Conservation (phyloP, 1,140 invertebrate genomes). For the Belonocnema kinseyi region DNA sequence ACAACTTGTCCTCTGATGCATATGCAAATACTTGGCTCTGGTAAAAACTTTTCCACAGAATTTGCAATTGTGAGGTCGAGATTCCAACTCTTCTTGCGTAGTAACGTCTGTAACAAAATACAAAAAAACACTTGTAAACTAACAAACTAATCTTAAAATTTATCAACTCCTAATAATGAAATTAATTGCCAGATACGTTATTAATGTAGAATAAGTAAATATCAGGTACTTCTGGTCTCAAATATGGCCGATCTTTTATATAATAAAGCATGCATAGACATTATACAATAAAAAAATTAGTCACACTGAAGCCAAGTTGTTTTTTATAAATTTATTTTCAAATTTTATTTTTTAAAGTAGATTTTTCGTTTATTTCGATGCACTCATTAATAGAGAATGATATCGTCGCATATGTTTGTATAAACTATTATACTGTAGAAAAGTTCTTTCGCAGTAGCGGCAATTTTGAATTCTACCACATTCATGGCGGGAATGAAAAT, state of each 20-base stretch:
- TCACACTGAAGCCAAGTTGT: too few relatives aligned
- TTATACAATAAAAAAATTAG: too few relatives aligned
- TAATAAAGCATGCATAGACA: too few relatives aligned
- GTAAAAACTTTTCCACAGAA: constrained; percentile 24
- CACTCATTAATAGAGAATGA: background rate
- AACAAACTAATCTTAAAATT: background rate
- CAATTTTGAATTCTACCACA: constrained; percentile 70
- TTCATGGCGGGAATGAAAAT: constrained; percentile 66
- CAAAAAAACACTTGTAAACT: background rate
- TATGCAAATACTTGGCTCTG: background rate
- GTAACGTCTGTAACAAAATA: constrained; percentile 7
- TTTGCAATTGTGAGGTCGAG: constrained; percentile 12
- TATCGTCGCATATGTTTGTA: constrained; percentile 67
- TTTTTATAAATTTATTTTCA: background rate
- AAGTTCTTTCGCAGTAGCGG: constrained; percentile 70
- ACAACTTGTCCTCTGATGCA: constrained; percentile 8
- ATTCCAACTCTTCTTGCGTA: background rate
- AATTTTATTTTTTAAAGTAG: background rate
- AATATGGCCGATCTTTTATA: too few relatives aligned
- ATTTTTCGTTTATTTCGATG: background rate
- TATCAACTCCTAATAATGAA: too few relatives aligned
- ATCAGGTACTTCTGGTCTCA: too few relatives aligned
- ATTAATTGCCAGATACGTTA: too few relatives aligned
- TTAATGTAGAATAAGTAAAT: too few relatives aligned
- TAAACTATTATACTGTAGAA: constrained; percentile 71